A percentile compares a stretch with the other conserved stretches of the same genome.
These are phyloP conservation scores for Genyomyrus donnyi DNA, from an alignment of 2,113 vertebrate genomes.

Conservation along the genomic window DNA sequence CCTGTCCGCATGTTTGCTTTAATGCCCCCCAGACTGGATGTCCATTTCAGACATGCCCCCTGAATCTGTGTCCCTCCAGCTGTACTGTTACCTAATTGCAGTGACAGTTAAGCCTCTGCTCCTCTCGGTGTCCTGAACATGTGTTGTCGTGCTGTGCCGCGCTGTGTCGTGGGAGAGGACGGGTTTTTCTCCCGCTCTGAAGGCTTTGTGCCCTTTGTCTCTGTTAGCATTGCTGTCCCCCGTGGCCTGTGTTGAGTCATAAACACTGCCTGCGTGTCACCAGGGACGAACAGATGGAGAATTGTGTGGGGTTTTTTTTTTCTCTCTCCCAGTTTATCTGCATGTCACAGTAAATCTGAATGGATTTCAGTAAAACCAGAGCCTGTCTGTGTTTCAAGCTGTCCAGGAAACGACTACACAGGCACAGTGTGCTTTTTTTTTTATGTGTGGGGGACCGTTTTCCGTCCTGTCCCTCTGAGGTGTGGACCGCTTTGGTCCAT, in stretches of 20 bases:
- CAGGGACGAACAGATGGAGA: slow-evolving; percentile 25
- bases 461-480: background rate
- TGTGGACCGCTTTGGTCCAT: background rate
- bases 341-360: slow-evolving; percentile 18
- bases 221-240: slow-evolving; percentile 4
- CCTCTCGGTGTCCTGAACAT: background rate
- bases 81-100: background rate
- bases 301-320: background rate
- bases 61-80: background rate
- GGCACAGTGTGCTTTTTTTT: background rate
- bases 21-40: background rate
- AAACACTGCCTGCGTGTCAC: slow-evolving; percentile 16
- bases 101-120: background rate
- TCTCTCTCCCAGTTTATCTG: background rate
- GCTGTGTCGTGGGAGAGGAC: background rate
- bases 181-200: background rate
- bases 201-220: background rate
- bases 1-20: background rate
- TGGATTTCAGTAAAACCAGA: slow-evolving; percentile 18
- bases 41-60: background rate
- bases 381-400: background rate
- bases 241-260: slow-evolving; percentile 21
- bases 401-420: background rate
- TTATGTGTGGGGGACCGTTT: background rate
- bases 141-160: background rate